These are phyloP conservation scores for Gastrophysa polygoni DNA, from an alignment of 2,888 invertebrate species.

Conservation along the genomic window DNA sequence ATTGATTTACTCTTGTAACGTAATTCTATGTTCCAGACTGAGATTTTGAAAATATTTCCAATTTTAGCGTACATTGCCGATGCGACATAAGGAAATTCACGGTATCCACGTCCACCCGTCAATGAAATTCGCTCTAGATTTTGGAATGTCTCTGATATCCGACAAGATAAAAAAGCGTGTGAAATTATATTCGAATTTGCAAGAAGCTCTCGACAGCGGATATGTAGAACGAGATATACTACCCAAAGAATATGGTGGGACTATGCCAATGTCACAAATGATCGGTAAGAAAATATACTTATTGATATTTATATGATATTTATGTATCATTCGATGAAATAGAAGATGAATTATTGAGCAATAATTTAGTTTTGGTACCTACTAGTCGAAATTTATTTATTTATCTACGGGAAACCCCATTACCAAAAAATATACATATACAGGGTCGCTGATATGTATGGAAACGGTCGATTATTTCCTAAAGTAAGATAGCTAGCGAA, in stretches of 20 bases:
- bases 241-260: conserved; percentile 83
- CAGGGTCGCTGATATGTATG: too few relatives aligned
- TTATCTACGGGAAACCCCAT: too few relatives aligned
- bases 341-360: too few relatives aligned
- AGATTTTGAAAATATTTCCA: conserved; percentile 13
- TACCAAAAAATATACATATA: too few relatives aligned
- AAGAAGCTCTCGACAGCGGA: conserved; percentile 61
- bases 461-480: too few relatives aligned
- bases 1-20: too few relatives aligned
- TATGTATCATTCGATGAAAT: too few relatives aligned
- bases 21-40: too few relatives aligned
- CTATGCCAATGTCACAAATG: conserved; percentile 83
- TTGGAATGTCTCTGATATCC: conserved; percentile 77
- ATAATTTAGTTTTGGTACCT: too few relatives aligned
- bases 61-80: conserved; percentile 75
- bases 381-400: too few relatives aligned
- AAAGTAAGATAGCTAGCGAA: too few relatives aligned
- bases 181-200: conserved; percentile 67
- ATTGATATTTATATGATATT: too few relatives aligned
- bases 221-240: conserved; percentile 60
- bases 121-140: conserved; percentile 76
- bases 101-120: conserved; percentile 77
- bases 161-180: conserved; percentile 78
- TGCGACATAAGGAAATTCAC: conserved; percentile 81
- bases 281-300: conserved; percentile 65